These are phyloP conservation scores for Siniperca chuatsi DNA, from an alignment of 2,113 vertebrate genomes.

Conservation along the genomic window DNA sequence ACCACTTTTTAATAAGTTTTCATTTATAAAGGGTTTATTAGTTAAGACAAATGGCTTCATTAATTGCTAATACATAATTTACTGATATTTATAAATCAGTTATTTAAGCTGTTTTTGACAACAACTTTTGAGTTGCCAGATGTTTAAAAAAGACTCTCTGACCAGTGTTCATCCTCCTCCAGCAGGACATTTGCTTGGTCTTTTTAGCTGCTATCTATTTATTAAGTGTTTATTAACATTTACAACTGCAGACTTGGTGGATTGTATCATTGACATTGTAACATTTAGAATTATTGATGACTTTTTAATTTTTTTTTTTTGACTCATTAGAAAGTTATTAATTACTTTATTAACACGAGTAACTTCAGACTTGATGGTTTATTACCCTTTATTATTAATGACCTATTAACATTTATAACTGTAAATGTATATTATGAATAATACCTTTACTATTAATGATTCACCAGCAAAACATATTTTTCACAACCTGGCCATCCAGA, in stretches of 20 bases:
- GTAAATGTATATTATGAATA: too few species aligned
- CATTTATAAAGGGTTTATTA: background rate
- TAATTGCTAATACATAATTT: background rate
- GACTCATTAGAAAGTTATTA: too few species aligned
- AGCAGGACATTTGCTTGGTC: background rate
- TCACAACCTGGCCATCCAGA: background rate
- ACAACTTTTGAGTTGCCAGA: background rate
- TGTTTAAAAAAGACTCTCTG: background rate
- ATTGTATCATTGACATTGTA: constrained; percentile 2
- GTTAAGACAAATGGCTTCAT: background rate
- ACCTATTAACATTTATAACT: background rate
- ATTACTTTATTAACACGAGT: too few species aligned
- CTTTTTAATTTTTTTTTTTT: background rate
- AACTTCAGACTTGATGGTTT: too few species aligned
- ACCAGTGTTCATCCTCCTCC: background rate
- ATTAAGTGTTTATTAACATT: background rate
- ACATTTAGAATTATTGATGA: background rate
- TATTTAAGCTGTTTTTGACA: background rate
- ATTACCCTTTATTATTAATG: background rate
- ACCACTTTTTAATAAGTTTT: background rate
- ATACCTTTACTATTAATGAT: background rate
- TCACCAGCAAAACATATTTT: too few species aligned
- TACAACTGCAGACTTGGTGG: background rate
- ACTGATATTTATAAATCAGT: background rate
- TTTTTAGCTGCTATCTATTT: background rate